phyloP scores from a whole-genome alignment of 2,888 invertebrate species.

The Diachrysia chrysitis region DNA sequence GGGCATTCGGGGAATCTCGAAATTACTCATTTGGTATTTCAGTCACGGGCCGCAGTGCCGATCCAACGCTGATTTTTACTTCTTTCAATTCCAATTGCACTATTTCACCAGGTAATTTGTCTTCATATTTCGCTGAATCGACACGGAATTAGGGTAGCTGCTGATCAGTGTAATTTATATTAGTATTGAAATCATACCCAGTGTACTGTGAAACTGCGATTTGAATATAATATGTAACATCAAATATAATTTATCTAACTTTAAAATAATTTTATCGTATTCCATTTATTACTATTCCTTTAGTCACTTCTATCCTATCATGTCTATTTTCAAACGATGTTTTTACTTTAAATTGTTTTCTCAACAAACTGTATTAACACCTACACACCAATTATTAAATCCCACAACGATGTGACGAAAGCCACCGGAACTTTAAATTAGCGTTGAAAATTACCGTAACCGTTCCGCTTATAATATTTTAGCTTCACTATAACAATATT shows the following conservation, averaged over 20 bases:
- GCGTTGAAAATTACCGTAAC: slow-evolving; percentile 78
- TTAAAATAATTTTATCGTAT: not conserved
- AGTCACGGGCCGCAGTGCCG: slow-evolving; percentile 83
- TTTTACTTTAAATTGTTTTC: slow-evolving; percentile 18
- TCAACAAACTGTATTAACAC: slow-evolving; percentile 47
- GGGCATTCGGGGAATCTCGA: slow-evolving; percentile 85
- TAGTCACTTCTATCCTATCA: not conserved
- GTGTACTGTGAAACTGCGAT: slow-evolving; percentile 13
- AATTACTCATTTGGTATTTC: slow-evolving; percentile 87
- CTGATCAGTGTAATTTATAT: slow-evolving; percentile 37
- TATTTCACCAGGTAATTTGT: slow-evolving; percentile 85
- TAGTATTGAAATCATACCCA: slow-evolving; percentile 23
- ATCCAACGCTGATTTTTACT: slow-evolving; percentile 87
- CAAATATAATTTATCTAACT: not conserved
- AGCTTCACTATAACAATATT: slow-evolving; percentile 43
- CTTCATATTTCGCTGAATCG: slow-evolving; percentile 72
- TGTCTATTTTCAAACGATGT: slow-evolving; percentile 21
- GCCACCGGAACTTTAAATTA: slow-evolving; percentile 72
- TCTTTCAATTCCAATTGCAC: slow-evolving; percentile 87
- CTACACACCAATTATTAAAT: slow-evolving; percentile 70
- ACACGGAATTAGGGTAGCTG: slow-evolving; percentile 28
- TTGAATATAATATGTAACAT: not conserved
- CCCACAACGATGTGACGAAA: slow-evolving; percentile 69
- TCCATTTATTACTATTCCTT: not conserved
- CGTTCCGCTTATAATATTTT: slow-evolving; percentile 63